These are phyloP conservation scores for Oryzias woworae DNA, from an alignment of 2,113 vertebrate genomes.

Conservation along the genomic window DNA sequence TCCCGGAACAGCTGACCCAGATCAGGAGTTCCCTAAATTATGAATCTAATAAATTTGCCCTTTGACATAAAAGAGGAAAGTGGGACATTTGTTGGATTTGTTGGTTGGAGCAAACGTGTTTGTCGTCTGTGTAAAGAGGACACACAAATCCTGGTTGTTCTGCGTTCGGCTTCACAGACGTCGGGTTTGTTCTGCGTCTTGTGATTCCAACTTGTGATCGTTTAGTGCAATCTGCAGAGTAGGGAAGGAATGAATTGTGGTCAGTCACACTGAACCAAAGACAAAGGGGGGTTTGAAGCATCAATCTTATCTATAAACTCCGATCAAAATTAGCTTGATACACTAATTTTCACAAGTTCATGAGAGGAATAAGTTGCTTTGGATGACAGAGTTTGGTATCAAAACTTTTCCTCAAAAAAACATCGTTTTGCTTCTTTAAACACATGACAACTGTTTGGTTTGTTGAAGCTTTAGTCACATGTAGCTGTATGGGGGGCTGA, in stretches of 20 bases:
- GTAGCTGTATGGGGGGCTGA: too few species aligned
- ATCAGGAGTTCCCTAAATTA: constrained; percentile 22
- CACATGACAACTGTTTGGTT: too few species aligned
- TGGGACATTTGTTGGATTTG: constrained; percentile 6
- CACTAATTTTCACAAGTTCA: not conserved
- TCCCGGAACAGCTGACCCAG: constrained; percentile 35
- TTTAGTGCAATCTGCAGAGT: constrained; percentile 31
- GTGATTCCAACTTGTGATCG: constrained; percentile 72
- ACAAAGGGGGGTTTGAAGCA: not conserved
- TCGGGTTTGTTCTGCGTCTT: constrained; percentile 57
- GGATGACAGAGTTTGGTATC: too few species aligned
- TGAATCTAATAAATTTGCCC: not conserved
- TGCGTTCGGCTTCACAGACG: constrained; percentile 25
- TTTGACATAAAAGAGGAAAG: not conserved
- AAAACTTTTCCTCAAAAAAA: too few species aligned
- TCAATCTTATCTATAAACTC: not conserved
- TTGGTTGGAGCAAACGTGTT: constrained; percentile 14
- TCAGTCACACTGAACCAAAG: constrained; percentile 5
- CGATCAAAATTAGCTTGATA: not conserved
- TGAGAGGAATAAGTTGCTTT: too few species aligned
- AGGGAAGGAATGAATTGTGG: constrained; percentile 36
- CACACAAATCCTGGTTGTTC: constrained; percentile 48
- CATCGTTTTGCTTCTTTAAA: too few species aligned
- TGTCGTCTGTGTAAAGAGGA: constrained; percentile 20
- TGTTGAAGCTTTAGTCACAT: too few species aligned